phyloP scores from a whole-genome alignment of 1,140 invertebrate genomes.

The Pogonus chalceus region DNA sequence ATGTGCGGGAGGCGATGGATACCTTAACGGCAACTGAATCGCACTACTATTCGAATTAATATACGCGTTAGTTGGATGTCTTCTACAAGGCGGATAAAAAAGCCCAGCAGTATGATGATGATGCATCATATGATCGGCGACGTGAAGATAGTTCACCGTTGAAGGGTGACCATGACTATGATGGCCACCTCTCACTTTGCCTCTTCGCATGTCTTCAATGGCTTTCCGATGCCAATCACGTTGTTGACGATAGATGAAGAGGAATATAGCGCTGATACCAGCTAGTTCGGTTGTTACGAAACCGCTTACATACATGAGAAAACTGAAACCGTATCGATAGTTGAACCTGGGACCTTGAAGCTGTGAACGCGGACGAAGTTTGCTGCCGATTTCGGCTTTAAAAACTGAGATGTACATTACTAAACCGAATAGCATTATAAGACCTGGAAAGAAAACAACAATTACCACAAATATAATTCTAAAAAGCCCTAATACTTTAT shows the following conservation, averaged over 20 bases:
- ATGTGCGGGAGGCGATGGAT: conserved; percentile 35
- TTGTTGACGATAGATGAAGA: conserved; percentile 69
- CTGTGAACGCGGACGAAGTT: conserved; percentile 65
- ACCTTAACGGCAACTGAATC: conserved; percentile 33
- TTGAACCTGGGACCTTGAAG: conserved; percentile 70
- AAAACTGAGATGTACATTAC: conserved; percentile 89
- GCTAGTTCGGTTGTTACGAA: conserved; percentile 75
- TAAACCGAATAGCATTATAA: conserved; percentile 78
- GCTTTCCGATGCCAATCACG: conserved; percentile 41
- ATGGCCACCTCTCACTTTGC: conserved; percentile 18
- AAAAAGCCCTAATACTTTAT: no score
- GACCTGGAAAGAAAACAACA: no score
- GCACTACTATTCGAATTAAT: conserved; percentile 35
- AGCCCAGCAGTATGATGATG: no score
- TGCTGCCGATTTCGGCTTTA: conserved; percentile 79
- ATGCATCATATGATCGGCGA: conserved; percentile 25
- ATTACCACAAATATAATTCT: no score
- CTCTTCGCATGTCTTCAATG: conserved; percentile 25
- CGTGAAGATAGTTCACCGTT: conserved; percentile 28
- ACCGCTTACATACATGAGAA: conserved; percentile 72
- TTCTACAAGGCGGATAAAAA: conserved; percentile 30
- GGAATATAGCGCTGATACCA: conserved; percentile 75
- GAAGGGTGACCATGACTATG: no score
- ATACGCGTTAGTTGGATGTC: conserved; percentile 35
- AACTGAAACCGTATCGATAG: conserved; percentile 79